Base-by-base conservation (phyloP, 2,888 invertebrate genomes). In the Esperia sulphurella region DNA sequence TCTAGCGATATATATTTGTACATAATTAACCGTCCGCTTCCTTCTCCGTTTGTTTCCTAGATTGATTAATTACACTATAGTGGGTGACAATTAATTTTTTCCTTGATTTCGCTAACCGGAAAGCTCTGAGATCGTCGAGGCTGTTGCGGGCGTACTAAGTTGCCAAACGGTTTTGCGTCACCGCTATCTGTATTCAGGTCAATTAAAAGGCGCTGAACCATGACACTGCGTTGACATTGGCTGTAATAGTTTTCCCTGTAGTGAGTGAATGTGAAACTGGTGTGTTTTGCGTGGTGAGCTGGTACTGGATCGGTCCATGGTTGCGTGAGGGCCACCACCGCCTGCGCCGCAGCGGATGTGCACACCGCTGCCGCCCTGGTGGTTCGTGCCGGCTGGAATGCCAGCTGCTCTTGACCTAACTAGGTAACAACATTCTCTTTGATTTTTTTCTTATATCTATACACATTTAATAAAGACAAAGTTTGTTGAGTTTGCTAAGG, bases 401-500 rank as follows among this genome's bases (percentile, higher is more conserved):
- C 89, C 88, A 84, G 81, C 86, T 80, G 88, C 88, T 83, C 87
- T 89, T 85, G 88, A 88, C 82, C 82, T 89, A 73, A 84, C 87
- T 79, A 88, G 88, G 88, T 88, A 87, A 51, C 13, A 45, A n/a
- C 21, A 3, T 21, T 21, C 21, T 5, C 21, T 21, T 21, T 21
- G 21, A 21, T 21, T 21, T 21, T 2, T 21, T 21, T 5, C 5
- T 21, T n/a, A 21, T 29, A 10, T 28, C 1, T 2, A 41, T 28
- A 28, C 3, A 41, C 10, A 41, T n/a, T n/a, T n/a, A n/a, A n/a
- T n/a, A n/a, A n/a, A n/a, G n/a, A n/a, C n/a, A n/a, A n/a, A n/a
- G n/a, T n/a, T n/a, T n/a, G n/a, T n/a, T n/a, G n/a, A n/a, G n/a
- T n/a, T n/a, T n/a, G n/a, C n/a, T n/a, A n/a, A n/a, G n/a, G n/a